Evolutionary conservation across 2,888 invertebrate genomes (phyloP).

Genomic region (Heterodera filipjevi): DNA sequence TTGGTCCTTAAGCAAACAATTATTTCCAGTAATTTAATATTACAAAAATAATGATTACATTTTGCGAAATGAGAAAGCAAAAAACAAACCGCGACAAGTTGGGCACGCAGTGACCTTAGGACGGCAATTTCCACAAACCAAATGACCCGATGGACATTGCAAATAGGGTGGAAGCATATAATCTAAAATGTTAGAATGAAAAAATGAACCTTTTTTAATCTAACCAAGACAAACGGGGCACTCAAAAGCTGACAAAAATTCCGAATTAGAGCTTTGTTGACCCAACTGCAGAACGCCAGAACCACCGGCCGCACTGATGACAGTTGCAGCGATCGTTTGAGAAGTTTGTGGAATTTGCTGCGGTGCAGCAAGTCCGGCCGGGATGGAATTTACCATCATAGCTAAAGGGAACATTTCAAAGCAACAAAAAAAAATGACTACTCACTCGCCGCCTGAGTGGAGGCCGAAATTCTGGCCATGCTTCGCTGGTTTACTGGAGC

Average conservation of each 20-base stretch:
- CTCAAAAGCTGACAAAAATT: constrained; percentile 67
- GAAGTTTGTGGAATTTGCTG: constrained; percentile 26
- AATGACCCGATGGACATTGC: constrained; percentile 92
- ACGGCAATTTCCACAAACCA: constrained; percentile 94
- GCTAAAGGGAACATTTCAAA: constrained; percentile 17
- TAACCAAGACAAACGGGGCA: constrained; percentile 80
- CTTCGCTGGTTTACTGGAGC: constrained; percentile 25
- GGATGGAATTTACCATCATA: constrained; percentile 38
- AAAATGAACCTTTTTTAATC: not conserved
- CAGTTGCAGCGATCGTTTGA: constrained; percentile 12
- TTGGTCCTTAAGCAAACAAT: constrained; percentile 66
- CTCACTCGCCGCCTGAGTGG: constrained; percentile 27
- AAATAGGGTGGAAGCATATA: constrained; percentile 97
- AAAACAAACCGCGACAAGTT: constrained; percentile 86
- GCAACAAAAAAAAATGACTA: not conserved
- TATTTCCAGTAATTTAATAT: constrained; percentile 48
- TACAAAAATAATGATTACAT: too few relatives aligned
- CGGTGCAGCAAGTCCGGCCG: constrained; percentile 33
- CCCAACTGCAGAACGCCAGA: constrained; percentile 18
- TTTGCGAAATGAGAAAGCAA: too few relatives aligned
- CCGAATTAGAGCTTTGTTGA: constrained; percentile 30
- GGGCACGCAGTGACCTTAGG: constrained; percentile 96
- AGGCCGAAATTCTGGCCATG: constrained; percentile 21
- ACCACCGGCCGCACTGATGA: constrained; percentile 15
- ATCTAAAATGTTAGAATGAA: too few relatives aligned